Percentiles rank a stretch among this genome's conserved stretches.
These are phyloP conservation scores for Typhlichthys subterraneus DNA, from an alignment of 2,797 vertebrate species.

Conservation along the genomic window DNA sequence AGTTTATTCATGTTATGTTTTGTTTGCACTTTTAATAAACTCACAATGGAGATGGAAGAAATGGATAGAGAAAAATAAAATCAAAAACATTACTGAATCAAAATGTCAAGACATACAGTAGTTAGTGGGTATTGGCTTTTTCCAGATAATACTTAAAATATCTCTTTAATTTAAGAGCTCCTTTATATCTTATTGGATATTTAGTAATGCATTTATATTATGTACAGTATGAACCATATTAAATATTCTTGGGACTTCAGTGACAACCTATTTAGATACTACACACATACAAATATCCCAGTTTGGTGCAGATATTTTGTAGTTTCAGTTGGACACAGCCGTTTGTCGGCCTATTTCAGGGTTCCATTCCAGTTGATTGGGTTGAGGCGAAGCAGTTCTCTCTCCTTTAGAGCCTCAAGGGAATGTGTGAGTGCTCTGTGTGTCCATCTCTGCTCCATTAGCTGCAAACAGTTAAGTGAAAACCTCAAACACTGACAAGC, in stretches of 20 bases:
- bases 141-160: too few relatives aligned
- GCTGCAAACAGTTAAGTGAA: constrained; percentile 44
- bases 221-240: too few relatives aligned
- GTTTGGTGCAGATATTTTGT: background rate
- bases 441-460: constrained; percentile 79
- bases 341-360: constrained; percentile 58
- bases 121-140: too few relatives aligned
- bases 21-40: constrained; percentile 17
- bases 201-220: too few relatives aligned
- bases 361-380: constrained; percentile 82
- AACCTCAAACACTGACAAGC: background rate
- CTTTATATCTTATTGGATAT: too few relatives aligned
- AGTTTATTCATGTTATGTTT: background rate
- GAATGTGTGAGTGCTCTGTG: constrained; percentile 72
- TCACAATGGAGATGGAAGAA: background rate
- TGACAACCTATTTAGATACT: background rate
- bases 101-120: too few relatives aligned
- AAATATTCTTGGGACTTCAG: background rate
- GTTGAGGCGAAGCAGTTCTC: constrained; percentile 71
- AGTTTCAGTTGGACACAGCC: constrained; percentile 10
- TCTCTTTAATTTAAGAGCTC: too few relatives aligned
- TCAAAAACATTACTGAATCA: too few relatives aligned
- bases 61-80: too few relatives aligned
- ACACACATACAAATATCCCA: too few relatives aligned
- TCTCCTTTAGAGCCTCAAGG: constrained; percentile 70